Conservation (phyloP, 2,888 invertebrate genomes). For the Ernsta delagoae region DNA sequence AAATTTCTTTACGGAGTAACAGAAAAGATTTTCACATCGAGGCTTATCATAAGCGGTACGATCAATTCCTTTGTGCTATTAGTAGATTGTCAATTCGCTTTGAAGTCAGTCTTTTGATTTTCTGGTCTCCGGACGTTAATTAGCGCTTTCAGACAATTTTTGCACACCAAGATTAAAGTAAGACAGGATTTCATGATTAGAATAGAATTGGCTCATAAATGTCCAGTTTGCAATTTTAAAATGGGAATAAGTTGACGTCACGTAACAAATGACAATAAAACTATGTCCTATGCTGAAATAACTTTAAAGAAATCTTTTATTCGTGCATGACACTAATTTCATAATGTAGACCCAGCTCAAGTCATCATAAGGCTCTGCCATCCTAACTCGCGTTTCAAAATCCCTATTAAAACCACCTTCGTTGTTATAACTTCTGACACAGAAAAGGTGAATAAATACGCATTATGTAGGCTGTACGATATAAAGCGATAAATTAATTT, state of each 20-base stretch:
- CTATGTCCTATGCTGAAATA: too few species aligned
- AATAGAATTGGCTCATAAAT: too few species aligned
- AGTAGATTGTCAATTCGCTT: slow-evolving; percentile 9
- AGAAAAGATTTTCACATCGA: not conserved
- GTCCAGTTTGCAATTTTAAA: too few species aligned
- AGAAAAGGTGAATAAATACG: not conserved
- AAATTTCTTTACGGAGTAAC: too few species aligned
- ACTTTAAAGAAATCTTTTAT: too few species aligned
- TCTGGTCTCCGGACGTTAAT: not conserved
- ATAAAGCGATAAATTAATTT: slow-evolving; percentile 5
- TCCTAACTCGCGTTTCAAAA: not conserved
- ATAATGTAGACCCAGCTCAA: too few species aligned
- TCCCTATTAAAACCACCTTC: slow-evolving; percentile 1
- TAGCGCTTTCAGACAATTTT: not conserved
- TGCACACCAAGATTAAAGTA: not conserved
- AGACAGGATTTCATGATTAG: not conserved
- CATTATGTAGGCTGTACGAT: not conserved
- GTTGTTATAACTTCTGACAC: not conserved
- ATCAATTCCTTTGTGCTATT: slow-evolving; percentile 16
- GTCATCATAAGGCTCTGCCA: too few species aligned
- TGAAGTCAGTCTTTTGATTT: not conserved
- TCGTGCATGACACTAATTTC: too few species aligned
- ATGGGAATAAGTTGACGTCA: too few species aligned
- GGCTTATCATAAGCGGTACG: slow-evolving; percentile 1
- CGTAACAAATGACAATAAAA: too few species aligned